Evolutionary conservation across 2,888 invertebrate species (phyloP).

Genomic region (Stenotaenia linearis): DNA sequence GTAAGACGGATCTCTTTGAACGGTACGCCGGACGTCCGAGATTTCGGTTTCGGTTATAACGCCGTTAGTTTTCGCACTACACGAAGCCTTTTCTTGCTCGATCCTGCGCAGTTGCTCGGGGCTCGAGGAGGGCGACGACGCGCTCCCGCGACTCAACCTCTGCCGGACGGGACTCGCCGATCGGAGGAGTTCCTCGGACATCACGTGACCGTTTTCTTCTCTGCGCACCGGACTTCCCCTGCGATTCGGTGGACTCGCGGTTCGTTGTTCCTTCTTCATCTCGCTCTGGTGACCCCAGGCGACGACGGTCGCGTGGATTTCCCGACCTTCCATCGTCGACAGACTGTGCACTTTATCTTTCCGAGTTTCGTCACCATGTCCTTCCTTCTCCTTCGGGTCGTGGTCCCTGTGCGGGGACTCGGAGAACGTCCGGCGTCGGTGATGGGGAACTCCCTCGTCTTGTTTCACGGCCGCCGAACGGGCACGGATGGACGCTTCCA

Average conservation of each 20-base stretch:
- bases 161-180: background rate
- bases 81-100: background rate
- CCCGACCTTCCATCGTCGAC: background rate
- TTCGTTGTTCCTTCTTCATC: background rate
- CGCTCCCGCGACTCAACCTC: background rate
- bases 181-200: background rate
- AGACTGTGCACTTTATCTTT: background rate
- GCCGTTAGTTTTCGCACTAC: background rate
- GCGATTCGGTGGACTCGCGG: background rate
- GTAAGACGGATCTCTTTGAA: conserved; percentile 30
- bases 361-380: background rate
- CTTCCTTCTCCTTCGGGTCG: background rate
- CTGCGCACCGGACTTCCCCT: background rate
- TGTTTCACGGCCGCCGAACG: background rate
- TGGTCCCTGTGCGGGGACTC: conserved; percentile 28
- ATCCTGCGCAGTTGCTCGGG: background rate
- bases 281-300: background rate
- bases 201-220: background rate
- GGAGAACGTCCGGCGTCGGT: conserved; percentile 21
- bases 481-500: background rate
- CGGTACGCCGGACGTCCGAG: background rate
- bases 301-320: background rate
- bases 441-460: background rate
- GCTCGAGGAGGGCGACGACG: background rate
- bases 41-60: background rate